Evolutionary conservation across 2,113 vertebrate species (phyloP), one percentile per base, ranked within the genome.

Genomic region (Microtus richardsoni): DNA sequence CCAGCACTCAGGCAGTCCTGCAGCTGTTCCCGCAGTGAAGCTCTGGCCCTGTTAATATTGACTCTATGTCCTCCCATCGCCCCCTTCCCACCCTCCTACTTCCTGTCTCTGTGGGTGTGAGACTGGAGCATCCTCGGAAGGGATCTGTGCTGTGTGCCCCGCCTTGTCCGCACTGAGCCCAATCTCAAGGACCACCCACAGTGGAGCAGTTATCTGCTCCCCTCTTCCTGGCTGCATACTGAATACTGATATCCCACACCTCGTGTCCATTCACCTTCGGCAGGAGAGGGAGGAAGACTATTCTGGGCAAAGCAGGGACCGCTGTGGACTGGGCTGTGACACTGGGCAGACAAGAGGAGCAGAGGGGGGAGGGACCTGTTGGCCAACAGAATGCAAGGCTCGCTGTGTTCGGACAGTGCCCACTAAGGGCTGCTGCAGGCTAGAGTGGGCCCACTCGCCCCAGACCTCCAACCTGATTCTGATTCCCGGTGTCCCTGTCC

Each of bases 401-500:
- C 41, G 39, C 7, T 16, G 54, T 28, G 33, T 11, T 33, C 84
- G 28, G 75, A 3, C 0, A 3, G 9, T 47, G 86, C 36, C 62
- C 85, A 30, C 7, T 11, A 49, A 44, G 7, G 24, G 70, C 26
- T 88, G 44, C 4, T 33, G 62, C n/a, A 54, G 47, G 52, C 30
- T 26, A 68, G 41, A 14, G 14, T 33, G 33, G 17, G 47, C 64
- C 6, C 39, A 39, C 14, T 24, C 21, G 33, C 54, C 11, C 78
- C 5, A 17, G 0, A 7, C 36, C 33, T 52, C 14, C 8, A 0
- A 26, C 28, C 71, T 93, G 70, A 83, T 7, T 4, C 19, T 93
- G 70, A 83, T 7, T 3, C 19, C 60, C 30, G 0, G 47, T 0
- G 1, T 22, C 28, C 39, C 68, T 5, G 41, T 47, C 28, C 26